Evolutionary conservation across 2,888 invertebrate genomes (phyloP).

Genomic region (Dicyrtomina minuta): DNA sequence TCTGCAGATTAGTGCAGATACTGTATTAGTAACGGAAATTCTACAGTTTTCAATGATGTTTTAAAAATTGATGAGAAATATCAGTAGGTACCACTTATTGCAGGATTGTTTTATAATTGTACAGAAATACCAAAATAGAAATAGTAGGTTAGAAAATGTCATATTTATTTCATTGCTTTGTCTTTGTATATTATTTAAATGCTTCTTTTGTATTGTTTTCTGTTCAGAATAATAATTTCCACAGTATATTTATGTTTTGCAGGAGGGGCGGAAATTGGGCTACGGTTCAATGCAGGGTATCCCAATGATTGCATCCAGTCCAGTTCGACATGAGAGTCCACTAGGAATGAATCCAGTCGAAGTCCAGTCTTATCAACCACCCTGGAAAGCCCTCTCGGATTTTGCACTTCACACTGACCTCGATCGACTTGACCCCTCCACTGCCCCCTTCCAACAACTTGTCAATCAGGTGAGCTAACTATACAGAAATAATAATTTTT

Average conservation of each 20-base stretch:
- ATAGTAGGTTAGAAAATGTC: too few relatives aligned
- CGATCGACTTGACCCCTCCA: constrained; percentile 78
- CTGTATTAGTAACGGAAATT: too few relatives aligned
- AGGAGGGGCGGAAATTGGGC: constrained; percentile 92
- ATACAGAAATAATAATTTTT: background rate
- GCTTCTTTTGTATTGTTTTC: background rate
- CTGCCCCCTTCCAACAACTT: constrained; percentile 92
- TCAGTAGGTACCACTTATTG: too few relatives aligned
- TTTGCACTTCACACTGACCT: constrained; percentile 93
- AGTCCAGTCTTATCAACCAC: constrained; percentile 90
- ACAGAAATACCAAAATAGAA: background rate
- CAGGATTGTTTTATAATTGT: constrained; percentile 9
- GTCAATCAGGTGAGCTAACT: constrained; percentile 77
- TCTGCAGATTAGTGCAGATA: too few relatives aligned
- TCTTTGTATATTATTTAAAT: background rate
- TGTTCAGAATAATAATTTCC: background rate
- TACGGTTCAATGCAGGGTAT: constrained; percentile 95
- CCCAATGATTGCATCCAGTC: constrained; percentile 95
- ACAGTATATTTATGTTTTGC: constrained; percentile 53
- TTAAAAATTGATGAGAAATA: too few relatives aligned
- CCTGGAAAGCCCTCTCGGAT: constrained; percentile 95
- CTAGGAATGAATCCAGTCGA: constrained; percentile 84
- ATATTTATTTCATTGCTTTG: too few relatives aligned
- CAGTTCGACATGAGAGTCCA: constrained; percentile 85
- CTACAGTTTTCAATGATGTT: too few relatives aligned